Percentiles rank a stretch among this genome's conserved stretches.
Conservation (phyloP, 2,113 vertebrate species). For the Propithecus coquereli region DNA sequence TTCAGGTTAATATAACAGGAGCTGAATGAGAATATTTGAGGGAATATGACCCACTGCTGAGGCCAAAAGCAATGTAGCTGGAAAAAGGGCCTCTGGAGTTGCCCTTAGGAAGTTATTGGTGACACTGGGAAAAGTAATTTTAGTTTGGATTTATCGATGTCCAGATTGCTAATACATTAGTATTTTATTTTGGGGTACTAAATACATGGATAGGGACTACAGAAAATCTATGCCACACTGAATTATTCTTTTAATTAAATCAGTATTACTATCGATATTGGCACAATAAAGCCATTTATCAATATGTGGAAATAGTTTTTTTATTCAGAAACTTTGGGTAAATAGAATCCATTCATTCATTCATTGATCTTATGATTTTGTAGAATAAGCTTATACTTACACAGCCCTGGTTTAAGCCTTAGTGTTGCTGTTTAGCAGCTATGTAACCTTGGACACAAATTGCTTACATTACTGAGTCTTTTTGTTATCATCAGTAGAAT, state of each 20-base stretch:
- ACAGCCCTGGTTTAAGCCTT: neutral
- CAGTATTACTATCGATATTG: neutral
- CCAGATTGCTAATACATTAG: neutral
- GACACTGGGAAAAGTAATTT: neutral
- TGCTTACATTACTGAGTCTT: neutral
- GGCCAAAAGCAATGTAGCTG: neutral
- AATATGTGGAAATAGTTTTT: neutral
- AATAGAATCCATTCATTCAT: neutral
- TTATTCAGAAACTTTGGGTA: neutral
- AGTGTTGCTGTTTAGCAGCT: neutral
- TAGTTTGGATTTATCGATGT: neutral
- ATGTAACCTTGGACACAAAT: neutral
- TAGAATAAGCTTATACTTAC: neutral
- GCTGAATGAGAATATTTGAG: neutral
- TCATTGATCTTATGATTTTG: neutral
- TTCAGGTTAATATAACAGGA: neutral
- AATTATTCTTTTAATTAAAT: slow-evolving; percentile 8
- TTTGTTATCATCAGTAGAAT: neutral
- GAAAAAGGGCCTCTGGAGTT: neutral
- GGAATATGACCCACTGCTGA: neutral
- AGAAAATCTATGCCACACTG: neutral
- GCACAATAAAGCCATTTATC: neutral
- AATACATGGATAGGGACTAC: neutral
- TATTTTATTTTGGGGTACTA: neutral
- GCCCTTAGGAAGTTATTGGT: neutral